Evolutionary conservation across 2,113 vertebrate genomes (phyloP).

Genomic region (Orcinus orca): DNA sequence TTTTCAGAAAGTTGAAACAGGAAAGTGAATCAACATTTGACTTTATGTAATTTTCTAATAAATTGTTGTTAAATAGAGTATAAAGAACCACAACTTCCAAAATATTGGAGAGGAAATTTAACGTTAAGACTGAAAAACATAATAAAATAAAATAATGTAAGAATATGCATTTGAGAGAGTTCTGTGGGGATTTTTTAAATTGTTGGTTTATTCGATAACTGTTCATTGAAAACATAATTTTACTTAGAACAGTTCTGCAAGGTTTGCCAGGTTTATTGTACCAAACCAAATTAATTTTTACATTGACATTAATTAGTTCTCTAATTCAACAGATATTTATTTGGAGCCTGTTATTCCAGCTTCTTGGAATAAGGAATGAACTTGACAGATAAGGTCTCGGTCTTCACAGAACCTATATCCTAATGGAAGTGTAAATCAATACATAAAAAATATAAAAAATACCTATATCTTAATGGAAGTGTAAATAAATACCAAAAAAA

Average conservation of each 20-base stretch:
- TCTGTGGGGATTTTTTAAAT: neutral
- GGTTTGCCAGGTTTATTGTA: neutral
- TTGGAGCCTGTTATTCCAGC: neutral
- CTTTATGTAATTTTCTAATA: constrained; percentile 25
- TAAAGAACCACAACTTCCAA: neutral
- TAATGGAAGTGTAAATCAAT: neutral
- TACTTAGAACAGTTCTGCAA: neutral
- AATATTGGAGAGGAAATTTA: neutral
- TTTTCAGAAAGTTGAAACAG: constrained; percentile 50
- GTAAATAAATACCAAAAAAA: neutral
- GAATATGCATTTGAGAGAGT: neutral
- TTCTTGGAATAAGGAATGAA: neutral
- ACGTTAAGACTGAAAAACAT: neutral
- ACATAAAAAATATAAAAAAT: neutral
- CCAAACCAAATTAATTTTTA: neutral
- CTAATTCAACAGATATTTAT: neutral
- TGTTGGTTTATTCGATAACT: neutral
- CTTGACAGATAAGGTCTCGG: neutral
- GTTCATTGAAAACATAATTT: neutral
- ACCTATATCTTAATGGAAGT: neutral
- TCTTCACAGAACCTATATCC: neutral
- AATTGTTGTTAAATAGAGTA: neutral
- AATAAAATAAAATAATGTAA: neutral
- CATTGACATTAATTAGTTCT: neutral
- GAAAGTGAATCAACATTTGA: constrained; percentile 6